Evolutionary conservation across 2,888 invertebrate species (phyloP), one percentile per base, ranked within the genome.

Genomic region (Sabellastarte sp.): DNA sequence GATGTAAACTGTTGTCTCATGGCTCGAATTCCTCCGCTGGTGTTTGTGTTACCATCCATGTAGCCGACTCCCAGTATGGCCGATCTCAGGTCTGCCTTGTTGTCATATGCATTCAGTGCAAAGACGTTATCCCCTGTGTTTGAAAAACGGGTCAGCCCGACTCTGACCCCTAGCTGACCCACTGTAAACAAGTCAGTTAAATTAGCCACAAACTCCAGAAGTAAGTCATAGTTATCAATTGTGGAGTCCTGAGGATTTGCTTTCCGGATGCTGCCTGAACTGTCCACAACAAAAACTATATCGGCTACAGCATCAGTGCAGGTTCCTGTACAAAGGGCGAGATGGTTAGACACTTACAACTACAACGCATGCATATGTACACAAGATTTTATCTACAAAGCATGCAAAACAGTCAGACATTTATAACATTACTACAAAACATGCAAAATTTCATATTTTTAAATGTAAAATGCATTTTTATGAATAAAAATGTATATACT

Each of bases 31-130:
- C 59, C 63, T 3, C 63, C 63, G 2, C 57, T 57, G 5, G 63
- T 63, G 53, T 63, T 63, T 20, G 63, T 63, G 32, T 52, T 59
- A 4, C 59, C 32, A n/a, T 51, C 63, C 5, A 63, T 24, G 59
- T 63, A 59, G 20, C 50, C 53, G n/a, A 52, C 29, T 10, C 29
- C 20, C 4, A 50, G 29, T 3, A 63, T 33, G 1, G 58, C 59
- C 4, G 33, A 20, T 3, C 2, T 3, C n/a, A 63, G 5, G 32
- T 51, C 31, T 1, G n/a, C 53, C 10, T 10, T 20, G 41, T 41
- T 41, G 41, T 10, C 10, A 41, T 41, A 41, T 10, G 10, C 41
- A 41, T 20, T 20, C 41, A 41, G 20, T 10, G 10, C 10, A 20
- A 41, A 41, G 10, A 41, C 41, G 41, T 20, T 41, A 10, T 41